Percentiles rank a stretch among this genome's conserved stretches.
Conservation (phyloP, 2,888 invertebrate species). For the Phortica okadai region DNA sequence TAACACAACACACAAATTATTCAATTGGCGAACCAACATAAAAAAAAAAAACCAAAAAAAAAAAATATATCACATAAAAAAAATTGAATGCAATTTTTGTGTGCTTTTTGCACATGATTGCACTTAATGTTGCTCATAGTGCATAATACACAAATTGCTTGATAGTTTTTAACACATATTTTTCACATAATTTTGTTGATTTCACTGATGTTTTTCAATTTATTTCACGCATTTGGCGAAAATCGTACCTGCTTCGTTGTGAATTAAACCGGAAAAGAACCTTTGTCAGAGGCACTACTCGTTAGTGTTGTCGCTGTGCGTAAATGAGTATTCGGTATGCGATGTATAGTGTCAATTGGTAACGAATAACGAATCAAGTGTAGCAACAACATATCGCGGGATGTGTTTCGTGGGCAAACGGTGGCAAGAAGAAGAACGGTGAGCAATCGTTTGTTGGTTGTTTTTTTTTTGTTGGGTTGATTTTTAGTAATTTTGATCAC, state of each 20-base stretch:
- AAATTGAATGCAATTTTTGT: conserved; percentile 47
- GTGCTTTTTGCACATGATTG: background rate
- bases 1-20: conserved; percentile 46
- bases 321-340: too few relatives aligned
- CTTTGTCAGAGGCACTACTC: conserved; percentile 39
- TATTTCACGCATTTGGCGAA: conserved; percentile 52
- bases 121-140: too few relatives aligned
- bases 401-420: background rate
- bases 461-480: too few relatives aligned
- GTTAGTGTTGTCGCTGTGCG: background rate
- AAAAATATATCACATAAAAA: conserved; percentile 31
- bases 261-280: conserved; percentile 77
- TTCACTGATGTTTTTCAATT: conserved; percentile 69
- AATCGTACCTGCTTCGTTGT: conserved; percentile 74
- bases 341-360: background rate
- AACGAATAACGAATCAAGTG: background rate
- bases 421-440: background rate
- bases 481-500: too few relatives aligned
- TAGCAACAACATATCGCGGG: background rate
- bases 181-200: conserved; percentile 37
- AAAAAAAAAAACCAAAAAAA: conserved; percentile 45
- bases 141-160: background rate
- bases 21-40: conserved; percentile 45
- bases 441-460: too few relatives aligned
- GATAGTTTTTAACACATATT: conserved; percentile 45